These are phyloP conservation scores for Lacanobia oleracea DNA, from an alignment of 2,888 invertebrate genomes.

Conservation along the genomic window DNA sequence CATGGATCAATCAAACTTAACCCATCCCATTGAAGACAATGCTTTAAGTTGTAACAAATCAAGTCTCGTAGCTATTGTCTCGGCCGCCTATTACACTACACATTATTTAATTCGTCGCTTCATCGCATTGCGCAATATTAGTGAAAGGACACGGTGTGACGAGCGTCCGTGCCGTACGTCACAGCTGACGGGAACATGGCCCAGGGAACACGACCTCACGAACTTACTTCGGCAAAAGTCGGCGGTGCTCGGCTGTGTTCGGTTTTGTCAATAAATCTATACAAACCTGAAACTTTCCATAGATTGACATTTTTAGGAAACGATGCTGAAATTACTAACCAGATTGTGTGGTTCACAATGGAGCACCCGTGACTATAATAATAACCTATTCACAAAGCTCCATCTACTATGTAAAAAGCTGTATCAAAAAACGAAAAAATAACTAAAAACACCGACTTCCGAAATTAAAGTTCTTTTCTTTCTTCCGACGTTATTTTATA, in stretches of 20 bases:
- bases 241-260: conserved; percentile 41
- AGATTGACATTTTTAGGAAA: conserved; percentile 10
- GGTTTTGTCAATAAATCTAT: conserved; percentile 47
- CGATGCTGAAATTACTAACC: background rate
- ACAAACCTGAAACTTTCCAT: conserved; percentile 46
- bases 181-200: conserved; percentile 64
- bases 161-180: conserved; percentile 64
- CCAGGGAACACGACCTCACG: conserved; percentile 62
- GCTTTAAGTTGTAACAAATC: conserved; percentile 8
- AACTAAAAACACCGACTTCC: too few species aligned
- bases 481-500: too few species aligned
- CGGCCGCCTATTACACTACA: conserved; percentile 24
- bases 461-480: too few species aligned
- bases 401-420: background rate
- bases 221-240: conserved; percentile 46
- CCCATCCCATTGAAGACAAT: background rate
- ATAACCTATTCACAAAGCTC: too few species aligned
- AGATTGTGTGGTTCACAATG: background rate
- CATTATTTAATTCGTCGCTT: conserved; percentile 55
- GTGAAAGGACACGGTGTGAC: conserved; percentile 67
- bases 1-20: conserved; percentile 24
- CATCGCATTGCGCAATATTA: conserved; percentile 58
- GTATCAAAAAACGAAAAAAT: too few species aligned
- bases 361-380: background rate
- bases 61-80: conserved; percentile 44